These are phyloP conservation scores for Drepana falcataria DNA, from an alignment of 2,888 invertebrate genomes.

Conservation along the genomic window DNA sequence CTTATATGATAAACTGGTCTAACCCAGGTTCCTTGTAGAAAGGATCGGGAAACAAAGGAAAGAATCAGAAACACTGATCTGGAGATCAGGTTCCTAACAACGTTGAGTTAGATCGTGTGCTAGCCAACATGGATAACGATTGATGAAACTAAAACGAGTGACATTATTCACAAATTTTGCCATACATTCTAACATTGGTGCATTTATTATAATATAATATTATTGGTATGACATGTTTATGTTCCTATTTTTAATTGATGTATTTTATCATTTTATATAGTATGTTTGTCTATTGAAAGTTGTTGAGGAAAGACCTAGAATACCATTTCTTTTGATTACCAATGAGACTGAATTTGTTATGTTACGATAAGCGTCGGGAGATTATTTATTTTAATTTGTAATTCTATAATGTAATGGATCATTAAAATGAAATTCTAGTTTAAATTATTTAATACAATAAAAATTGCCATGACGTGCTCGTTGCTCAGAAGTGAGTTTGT, in stretches of 20 bases:
- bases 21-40: too few species aligned
- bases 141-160: too few species aligned
- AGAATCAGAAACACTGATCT: too few species aligned
- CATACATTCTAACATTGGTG: background rate
- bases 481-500: constrained; percentile 7
- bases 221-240: constrained; percentile 14
- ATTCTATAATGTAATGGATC: constrained; percentile 27
- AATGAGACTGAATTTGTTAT: constrained; percentile 78
- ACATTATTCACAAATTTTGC: background rate
- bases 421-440: constrained; percentile 19
- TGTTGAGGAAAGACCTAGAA: constrained; percentile 60
- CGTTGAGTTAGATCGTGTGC: too few species aligned
- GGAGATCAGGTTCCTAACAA: too few species aligned
- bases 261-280: constrained; percentile 5
- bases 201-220: background rate
- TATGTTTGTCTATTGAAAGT: constrained; percentile 41
- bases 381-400: constrained; percentile 61
- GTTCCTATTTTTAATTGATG: constrained; percentile 4
- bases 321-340: constrained; percentile 56
- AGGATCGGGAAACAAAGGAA: too few species aligned
- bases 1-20: too few species aligned
- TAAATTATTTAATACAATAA: constrained; percentile 15
- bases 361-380: constrained; percentile 53
- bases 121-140: too few species aligned
- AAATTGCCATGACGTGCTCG: constrained; percentile 22